Conservation (phyloP, 2,888 invertebrate species). For the Malthinus flaveolus region DNA sequence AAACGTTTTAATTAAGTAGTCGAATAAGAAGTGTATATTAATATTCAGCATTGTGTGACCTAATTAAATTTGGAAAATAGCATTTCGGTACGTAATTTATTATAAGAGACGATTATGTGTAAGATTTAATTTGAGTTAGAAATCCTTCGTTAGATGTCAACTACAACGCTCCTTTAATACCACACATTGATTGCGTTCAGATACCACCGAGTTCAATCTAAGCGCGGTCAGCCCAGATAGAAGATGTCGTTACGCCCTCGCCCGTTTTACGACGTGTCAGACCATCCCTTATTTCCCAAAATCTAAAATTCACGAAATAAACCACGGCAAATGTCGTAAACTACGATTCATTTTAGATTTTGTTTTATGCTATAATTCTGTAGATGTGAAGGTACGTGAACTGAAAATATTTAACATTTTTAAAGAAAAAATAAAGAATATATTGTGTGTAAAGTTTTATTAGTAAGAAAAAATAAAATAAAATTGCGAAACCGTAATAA, state of each 20-base stretch:
- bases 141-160: slow-evolving; percentile 26
- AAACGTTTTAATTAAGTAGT: too few relatives aligned
- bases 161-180: slow-evolving; percentile 26
- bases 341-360: slow-evolving; percentile 15
- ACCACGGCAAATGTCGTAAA: slow-evolving; percentile 11
- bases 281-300: slow-evolving; percentile 27
- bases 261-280: slow-evolving; percentile 34
- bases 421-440: background rate
- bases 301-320: slow-evolving; percentile 23
- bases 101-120: slow-evolving; percentile 18
- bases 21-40: too few relatives aligned
- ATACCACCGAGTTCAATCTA: slow-evolving; percentile 33
- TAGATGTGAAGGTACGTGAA: slow-evolving; percentile 6
- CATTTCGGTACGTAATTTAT: background rate
- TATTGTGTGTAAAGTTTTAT: slow-evolving; percentile 2
- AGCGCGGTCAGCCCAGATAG: slow-evolving; percentile 32
- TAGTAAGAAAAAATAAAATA: background rate
- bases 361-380: slow-evolving; percentile 11
- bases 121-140: slow-evolving; percentile 27
- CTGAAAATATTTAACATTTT: slow-evolving; percentile 2
- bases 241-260: slow-evolving; percentile 31
- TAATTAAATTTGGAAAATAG: too few relatives aligned
- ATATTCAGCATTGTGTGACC: too few relatives aligned
- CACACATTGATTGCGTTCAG: slow-evolving; percentile 31
- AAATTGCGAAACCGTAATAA: slow-evolving; percentile 3